A percentile compares a stretch with the other conserved stretches of the same genome.
Evolutionary conservation across 2,797 vertebrate genomes (phyloP).

Genomic region (Mastacembelus armatus): DNA sequence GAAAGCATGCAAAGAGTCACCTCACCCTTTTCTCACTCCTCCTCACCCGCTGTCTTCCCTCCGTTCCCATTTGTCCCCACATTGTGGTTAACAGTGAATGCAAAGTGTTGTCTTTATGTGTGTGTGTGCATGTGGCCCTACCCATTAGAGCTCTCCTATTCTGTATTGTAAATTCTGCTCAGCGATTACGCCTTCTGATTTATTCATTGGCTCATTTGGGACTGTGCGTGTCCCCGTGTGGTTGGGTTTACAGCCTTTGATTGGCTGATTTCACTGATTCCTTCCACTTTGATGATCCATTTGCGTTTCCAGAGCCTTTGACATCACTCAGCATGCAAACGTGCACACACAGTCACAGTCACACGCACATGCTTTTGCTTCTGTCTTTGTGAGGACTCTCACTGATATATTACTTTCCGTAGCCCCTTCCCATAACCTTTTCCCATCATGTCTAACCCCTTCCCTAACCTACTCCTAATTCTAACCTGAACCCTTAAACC

Average conservation of each 20-base stretch:
- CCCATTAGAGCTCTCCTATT: conserved; percentile 68
- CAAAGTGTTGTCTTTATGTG: conserved; percentile 61
- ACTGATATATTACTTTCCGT: neutral
- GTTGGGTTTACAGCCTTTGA: conserved; percentile 31
- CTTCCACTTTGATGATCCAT: conserved; percentile 54
- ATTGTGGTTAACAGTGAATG: conserved; percentile 80
- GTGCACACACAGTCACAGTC: neutral
- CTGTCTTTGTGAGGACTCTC: neutral
- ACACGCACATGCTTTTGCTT: conserved; percentile 1
- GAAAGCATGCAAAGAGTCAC: conserved; percentile 70
- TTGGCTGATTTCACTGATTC: conserved; percentile 41
- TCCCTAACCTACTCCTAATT: too few relatives aligned
- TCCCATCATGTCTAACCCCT: too few relatives aligned
- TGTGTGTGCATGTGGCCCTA: conserved; percentile 33
- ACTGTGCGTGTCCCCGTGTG: conserved; percentile 53
- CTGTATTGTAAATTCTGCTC: conserved; percentile 62
- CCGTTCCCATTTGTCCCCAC: conserved; percentile 71
- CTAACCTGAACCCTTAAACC: too few relatives aligned
- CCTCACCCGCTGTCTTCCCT: conserved; percentile 53
- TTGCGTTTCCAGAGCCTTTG: conserved; percentile 50
- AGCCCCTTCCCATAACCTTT: neutral
- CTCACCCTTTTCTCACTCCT: conserved; percentile 64
- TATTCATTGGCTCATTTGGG: conserved; percentile 80
- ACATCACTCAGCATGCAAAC: conserved; percentile 63
- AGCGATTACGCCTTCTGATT: conserved; percentile 75